Evolutionary conservation across 2,888 invertebrate genomes (phyloP), one percentile per base, ranked within the genome.

Genomic region (Trypoxylon attenuatum): DNA sequence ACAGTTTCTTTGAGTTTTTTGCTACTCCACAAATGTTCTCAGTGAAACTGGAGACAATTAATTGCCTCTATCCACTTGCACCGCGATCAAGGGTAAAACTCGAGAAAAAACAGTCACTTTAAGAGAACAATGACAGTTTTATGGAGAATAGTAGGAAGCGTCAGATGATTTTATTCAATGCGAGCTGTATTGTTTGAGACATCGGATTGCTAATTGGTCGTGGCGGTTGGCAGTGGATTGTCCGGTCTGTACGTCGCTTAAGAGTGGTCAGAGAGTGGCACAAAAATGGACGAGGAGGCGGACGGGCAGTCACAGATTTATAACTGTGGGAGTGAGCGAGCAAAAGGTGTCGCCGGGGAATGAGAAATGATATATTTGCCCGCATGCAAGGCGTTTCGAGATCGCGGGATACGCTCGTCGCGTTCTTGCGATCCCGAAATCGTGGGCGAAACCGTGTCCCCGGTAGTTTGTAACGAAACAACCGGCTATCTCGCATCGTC

Each of bases 291-390:
- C 56, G 54, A 52, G 54, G 65, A 16, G 50, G 41, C 43, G 45
- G 42, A 45, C 56, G 65, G 63, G 73, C 63, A 71, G 73, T 73
- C 57, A 71, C 73, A 78, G 80, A 81, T 80, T 81, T 80, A 80
- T 78, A 79, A 77, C 76, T 76, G 38, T 62, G 57, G 67, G 71
- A 10, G 10, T 66, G 71, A 71, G 61, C 68, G 65, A 60, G 73
- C 69, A 69, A 60, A 77, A 76, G 73, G 69, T 73, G 77, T 80
- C 79, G 63, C 69, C 55, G 55, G 65, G 74, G 74, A 80, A 80
- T 79, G 79, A 80, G 71, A 81, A 80, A 81, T 76, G 80, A 81
- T 73, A 71, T 69, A 80, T 81, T 78, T 69, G 76, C 74, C 76
- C 71, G 71, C 77, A 77, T 78, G 57, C 77, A 60, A 69, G 71